phyloP scores from a whole-genome alignment of 2,797 vertebrate genomes.

The Strix occidentalis region DNA sequence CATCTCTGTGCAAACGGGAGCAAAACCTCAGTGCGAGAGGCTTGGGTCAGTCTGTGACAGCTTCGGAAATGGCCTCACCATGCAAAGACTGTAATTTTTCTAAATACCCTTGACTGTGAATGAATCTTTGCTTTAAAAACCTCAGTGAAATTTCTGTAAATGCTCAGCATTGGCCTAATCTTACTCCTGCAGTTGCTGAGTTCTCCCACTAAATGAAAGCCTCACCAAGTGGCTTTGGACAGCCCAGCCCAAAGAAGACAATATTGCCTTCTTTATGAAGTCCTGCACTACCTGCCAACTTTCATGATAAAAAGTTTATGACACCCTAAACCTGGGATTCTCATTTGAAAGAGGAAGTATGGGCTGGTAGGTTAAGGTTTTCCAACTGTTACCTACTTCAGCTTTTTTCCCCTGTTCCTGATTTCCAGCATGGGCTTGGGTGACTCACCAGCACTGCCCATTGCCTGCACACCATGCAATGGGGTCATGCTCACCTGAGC shows the following conservation, averaged over 20 bases:
- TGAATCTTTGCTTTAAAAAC: not conserved
- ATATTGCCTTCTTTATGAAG: not conserved
- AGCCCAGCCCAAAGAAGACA: not conserved
- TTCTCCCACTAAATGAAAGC: not conserved
- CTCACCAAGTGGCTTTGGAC: not conserved
- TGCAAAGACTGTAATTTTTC: not conserved
- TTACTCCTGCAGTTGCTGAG: not conserved
- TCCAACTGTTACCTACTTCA: not conserved
- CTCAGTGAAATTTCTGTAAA: not conserved
- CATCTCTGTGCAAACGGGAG: not conserved
- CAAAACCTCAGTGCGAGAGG: not conserved
- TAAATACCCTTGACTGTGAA: not conserved
- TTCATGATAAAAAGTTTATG: not conserved
- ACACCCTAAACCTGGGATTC: not conserved
- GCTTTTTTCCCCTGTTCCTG: not conserved
- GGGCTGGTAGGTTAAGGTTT: not conserved
- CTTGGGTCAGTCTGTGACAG: not conserved
- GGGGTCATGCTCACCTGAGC: not conserved
- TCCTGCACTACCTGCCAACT: not conserved
- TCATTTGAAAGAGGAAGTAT: not conserved
- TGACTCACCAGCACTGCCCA: rapidly evolving
- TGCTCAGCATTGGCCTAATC: not conserved
- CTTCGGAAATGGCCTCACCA: not conserved
- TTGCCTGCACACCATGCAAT: too few relatives aligned
- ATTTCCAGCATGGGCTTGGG: not conserved